Conservation (phyloP, 2,113 vertebrate species). For the Xenopus laevis region DNA sequence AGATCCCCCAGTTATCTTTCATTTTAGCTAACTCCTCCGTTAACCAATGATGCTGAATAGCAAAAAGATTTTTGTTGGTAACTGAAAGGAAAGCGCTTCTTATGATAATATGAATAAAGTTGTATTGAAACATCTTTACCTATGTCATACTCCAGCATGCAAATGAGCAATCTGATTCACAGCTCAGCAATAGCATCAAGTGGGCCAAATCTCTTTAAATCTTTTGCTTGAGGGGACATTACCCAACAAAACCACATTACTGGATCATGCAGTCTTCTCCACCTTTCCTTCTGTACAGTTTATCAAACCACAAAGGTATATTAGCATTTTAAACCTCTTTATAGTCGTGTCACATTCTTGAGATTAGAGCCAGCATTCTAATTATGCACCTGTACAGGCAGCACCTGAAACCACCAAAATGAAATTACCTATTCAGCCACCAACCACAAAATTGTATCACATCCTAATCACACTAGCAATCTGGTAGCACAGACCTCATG, state of each 20-base stretch:
- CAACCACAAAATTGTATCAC: constrained; percentile 27
- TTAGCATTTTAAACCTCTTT: constrained; percentile 41
- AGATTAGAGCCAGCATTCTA: constrained; percentile 34
- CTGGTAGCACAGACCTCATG: background rate
- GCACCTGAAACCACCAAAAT: constrained; percentile 34
- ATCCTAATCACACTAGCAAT: constrained; percentile 12
- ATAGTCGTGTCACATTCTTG: constrained; percentile 33
- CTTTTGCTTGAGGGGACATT: constrained; percentile 40
- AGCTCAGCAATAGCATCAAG: constrained; percentile 36
- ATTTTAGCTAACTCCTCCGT: too few relatives aligned
- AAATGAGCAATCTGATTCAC: constrained; percentile 34
- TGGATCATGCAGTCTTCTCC: constrained; percentile 8
- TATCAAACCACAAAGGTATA: constrained; percentile 32
- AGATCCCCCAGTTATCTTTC: too few relatives aligned
- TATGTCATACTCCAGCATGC: constrained; percentile 34
- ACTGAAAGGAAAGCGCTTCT: too few relatives aligned
- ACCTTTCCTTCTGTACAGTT: constrained; percentile 22
- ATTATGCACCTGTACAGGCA: constrained; percentile 36
- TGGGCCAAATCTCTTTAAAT: constrained; percentile 35
- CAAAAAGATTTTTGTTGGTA: too few relatives aligned
- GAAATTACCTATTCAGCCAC: constrained; percentile 6
- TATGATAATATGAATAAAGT: too few relatives aligned
- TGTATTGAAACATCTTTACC: background rate
- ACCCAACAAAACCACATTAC: constrained; percentile 31
- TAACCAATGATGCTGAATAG: too few relatives aligned